Evolutionary conservation across 1,140 invertebrate species (phyloP).

Genomic region (Bombyx mori): DNA sequence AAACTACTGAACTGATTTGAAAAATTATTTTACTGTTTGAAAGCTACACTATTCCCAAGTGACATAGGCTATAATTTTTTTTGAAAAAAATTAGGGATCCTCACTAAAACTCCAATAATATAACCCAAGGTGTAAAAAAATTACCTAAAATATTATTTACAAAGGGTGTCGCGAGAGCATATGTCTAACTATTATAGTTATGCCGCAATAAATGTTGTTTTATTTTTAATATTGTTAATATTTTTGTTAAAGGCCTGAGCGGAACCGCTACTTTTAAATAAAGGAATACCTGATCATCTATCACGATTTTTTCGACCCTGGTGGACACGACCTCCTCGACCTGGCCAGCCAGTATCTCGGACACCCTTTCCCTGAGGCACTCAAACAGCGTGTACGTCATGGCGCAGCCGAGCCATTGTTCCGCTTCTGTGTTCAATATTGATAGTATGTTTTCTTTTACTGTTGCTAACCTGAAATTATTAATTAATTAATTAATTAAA

Average conservation of each 20-base stretch:
- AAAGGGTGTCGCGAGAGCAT: too few species aligned
- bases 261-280: background rate
- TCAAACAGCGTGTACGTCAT: constrained; percentile 97
- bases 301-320: constrained; percentile 63
- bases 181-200: too few species aligned
- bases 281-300: constrained; percentile 55
- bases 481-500: constrained; percentile 13
- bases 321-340: constrained; percentile 70
- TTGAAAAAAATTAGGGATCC: too few species aligned
- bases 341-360: constrained; percentile 80
- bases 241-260: background rate
- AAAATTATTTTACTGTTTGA: too few species aligned
- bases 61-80: too few species aligned
- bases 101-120: too few species aligned
- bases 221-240: too few species aligned
- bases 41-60: too few species aligned
- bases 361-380: constrained; percentile 87
- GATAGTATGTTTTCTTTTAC: constrained; percentile 82
- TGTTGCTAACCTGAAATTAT: constrained; percentile 73
- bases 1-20: too few species aligned
- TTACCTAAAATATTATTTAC: too few species aligned
- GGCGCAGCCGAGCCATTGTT: constrained; percentile 86
- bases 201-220: too few species aligned
- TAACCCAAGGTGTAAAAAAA: too few species aligned
- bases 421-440: constrained; percentile 79